Percentiles rank a stretch among this genome's conserved stretches.
phyloP scores from a whole-genome alignment of 2,888 invertebrate genomes.

The Dilophus febrilis region DNA sequence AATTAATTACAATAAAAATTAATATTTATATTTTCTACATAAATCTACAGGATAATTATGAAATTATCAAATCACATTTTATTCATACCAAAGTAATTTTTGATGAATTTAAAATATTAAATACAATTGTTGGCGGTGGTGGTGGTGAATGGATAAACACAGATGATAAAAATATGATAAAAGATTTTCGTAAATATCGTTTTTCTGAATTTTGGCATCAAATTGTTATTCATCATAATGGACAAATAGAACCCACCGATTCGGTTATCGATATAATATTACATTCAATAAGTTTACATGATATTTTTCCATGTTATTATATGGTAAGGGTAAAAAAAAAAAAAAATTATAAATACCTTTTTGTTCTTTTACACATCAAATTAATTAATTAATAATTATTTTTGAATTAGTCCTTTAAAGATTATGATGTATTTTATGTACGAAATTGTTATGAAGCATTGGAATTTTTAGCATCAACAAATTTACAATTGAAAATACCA shows the following conservation, averaged over 20 bases:
- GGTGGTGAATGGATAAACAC: no score
- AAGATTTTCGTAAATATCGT: slow-evolving; percentile 6
- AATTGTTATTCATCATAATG: slow-evolving; percentile 9
- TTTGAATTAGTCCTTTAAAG: slow-evolving; percentile 1
- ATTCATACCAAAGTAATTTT: no score
- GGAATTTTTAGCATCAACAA: slow-evolving; percentile 4
- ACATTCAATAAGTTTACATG: slow-evolving; percentile 3
- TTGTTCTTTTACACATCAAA: no score
- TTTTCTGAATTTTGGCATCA: slow-evolving; percentile 10
- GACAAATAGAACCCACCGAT: slow-evolving; percentile 7
- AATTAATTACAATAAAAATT: no score
- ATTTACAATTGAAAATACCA: slow-evolving; percentile 4
- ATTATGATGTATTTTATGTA: slow-evolving; percentile 9
- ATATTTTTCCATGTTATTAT: slow-evolving; percentile 11
- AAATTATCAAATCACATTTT: no score
- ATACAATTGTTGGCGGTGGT: no score
- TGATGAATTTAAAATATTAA: no score
- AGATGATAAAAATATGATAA: slow-evolving; percentile 1
- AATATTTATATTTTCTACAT: no score
- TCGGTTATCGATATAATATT: slow-evolving; percentile 9
- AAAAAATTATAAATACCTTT: no score
- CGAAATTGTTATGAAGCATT: slow-evolving; percentile 9
- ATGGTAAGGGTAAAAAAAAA: slow-evolving; percentile 6
- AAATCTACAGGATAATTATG: no score
- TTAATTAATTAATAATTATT: no score